These are phyloP conservation scores for Sesia apiformis DNA, from an alignment of 2,888 invertebrate species.

Conservation along the genomic window DNA sequence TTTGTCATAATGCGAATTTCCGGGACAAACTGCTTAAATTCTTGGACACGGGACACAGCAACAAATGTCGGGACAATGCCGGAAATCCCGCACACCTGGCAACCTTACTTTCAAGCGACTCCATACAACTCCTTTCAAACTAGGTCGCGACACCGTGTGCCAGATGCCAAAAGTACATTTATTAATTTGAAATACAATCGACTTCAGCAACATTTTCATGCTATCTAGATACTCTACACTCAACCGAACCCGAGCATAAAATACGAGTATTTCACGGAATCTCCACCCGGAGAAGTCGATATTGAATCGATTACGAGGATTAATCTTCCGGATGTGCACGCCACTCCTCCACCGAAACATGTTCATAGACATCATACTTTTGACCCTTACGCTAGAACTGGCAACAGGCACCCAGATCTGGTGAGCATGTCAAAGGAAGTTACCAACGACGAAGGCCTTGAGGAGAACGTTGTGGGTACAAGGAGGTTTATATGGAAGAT, in stretches of 20 bases:
- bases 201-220: not conserved
- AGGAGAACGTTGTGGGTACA: conserved; percentile 48
- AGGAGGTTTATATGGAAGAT: conserved; percentile 85
- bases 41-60: too few relatives aligned
- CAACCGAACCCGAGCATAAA: conserved; percentile 91
- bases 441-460: conserved; percentile 26
- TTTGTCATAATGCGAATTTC: too few relatives aligned
- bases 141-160: too few relatives aligned
- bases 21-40: too few relatives aligned
- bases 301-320: conserved; percentile 33
- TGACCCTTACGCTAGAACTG: conserved; percentile 24
- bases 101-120: too few relatives aligned
- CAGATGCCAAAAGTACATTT: not conserved
- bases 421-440: conserved; percentile 27
- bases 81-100: too few relatives aligned
- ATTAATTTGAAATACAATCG: not conserved
- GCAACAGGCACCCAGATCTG: conserved; percentile 27
- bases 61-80: too few relatives aligned
- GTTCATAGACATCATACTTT: conserved; percentile 48
- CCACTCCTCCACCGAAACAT: conserved; percentile 41
- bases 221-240: conserved; percentile 83
- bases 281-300: conserved; percentile 58
- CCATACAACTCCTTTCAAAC: too few relatives aligned
- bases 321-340: conserved; percentile 26
- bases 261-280: conserved; percentile 90